phyloP scores from a whole-genome alignment of 2,113 vertebrate genomes.

The Colossoma macropomum region DNA sequence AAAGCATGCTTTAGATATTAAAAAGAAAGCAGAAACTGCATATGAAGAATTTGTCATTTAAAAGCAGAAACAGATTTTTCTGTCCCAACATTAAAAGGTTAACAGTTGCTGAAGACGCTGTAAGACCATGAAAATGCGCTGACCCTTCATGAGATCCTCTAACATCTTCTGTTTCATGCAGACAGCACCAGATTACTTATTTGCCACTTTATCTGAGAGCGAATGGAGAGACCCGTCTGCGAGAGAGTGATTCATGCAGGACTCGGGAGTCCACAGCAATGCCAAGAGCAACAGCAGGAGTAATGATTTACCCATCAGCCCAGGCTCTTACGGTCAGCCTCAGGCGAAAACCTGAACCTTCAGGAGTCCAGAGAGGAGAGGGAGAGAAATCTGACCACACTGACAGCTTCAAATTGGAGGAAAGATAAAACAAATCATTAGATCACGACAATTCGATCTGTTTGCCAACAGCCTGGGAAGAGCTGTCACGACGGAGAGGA shows the following conservation, averaged over 20 bases:
- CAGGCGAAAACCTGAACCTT: constrained; percentile 30
- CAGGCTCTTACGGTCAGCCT: constrained; percentile 34
- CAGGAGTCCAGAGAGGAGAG: constrained; percentile 21
- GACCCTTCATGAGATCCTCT: not conserved
- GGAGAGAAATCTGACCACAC: constrained; percentile 27
- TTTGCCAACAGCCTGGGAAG: not conserved
- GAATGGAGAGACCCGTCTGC: not conserved
- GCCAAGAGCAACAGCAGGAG: constrained; percentile 31
- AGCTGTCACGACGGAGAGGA: not conserved
- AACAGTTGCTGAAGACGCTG: not conserved
- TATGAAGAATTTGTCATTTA: too few relatives aligned
- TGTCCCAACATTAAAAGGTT: not conserved
- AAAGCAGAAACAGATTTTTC: too few relatives aligned
- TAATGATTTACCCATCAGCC: constrained; percentile 39
- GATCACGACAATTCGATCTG: constrained; percentile 23
- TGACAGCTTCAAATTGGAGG: constrained; percentile 5
- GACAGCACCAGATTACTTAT: constrained; percentile 2
- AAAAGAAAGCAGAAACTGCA: too few relatives aligned
- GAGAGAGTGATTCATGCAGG: constrained; percentile 38
- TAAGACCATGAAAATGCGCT: not conserved
- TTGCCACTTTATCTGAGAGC: constrained; percentile 13
- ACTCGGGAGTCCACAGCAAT: constrained; percentile 20
- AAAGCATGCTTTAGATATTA: too few relatives aligned
- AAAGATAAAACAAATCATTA: constrained; percentile 14
- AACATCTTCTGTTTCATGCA: too few relatives aligned